A percentile compares a stretch with the other conserved stretches of the same genome.
These are phyloP conservation scores for Synodontis membranacea DNA, from an alignment of 2,113 vertebrate genomes.

Conservation along the genomic window DNA sequence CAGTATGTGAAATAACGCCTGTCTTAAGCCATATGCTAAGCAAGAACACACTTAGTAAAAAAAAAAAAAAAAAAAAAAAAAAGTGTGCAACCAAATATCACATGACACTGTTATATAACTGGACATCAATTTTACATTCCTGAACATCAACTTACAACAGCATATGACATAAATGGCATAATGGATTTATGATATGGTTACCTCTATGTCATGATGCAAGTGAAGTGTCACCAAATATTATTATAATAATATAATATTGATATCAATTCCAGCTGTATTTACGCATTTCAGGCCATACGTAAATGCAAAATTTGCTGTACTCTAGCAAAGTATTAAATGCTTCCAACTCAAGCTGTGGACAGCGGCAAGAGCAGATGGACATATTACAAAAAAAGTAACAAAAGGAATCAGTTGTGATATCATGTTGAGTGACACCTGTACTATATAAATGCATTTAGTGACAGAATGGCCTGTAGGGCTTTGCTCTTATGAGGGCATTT, in stretches of 20 bases:
- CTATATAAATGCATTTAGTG: constrained; percentile 27
- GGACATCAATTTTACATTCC: background rate
- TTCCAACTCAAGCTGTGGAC: constrained; percentile 65
- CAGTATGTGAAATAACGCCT: background rate
- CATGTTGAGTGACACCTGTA: constrained; percentile 41
- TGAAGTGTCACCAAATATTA: background rate
- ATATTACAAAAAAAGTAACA: constrained; percentile 13
- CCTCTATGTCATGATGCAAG: background rate
- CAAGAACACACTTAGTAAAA: background rate
- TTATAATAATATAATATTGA: background rate
- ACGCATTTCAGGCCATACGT: background rate
- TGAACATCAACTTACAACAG: background rate
- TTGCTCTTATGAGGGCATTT: constrained; percentile 46
- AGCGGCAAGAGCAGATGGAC: constrained; percentile 38
- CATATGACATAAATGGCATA: background rate
- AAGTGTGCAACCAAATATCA: background rate
- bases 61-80: background rate
- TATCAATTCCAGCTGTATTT: background rate
- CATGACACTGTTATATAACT: background rate
- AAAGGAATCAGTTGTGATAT: constrained; percentile 34
- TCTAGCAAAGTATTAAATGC: constrained; percentile 5
- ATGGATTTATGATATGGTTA: background rate
- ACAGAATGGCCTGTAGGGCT: background rate
- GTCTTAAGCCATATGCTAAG: background rate
- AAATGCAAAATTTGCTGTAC: background rate